Percentiles rank a stretch among this genome's conserved stretches.
Evolutionary conservation across 2,113 vertebrate species (phyloP).

Genomic region (Apeltes quadracus): DNA sequence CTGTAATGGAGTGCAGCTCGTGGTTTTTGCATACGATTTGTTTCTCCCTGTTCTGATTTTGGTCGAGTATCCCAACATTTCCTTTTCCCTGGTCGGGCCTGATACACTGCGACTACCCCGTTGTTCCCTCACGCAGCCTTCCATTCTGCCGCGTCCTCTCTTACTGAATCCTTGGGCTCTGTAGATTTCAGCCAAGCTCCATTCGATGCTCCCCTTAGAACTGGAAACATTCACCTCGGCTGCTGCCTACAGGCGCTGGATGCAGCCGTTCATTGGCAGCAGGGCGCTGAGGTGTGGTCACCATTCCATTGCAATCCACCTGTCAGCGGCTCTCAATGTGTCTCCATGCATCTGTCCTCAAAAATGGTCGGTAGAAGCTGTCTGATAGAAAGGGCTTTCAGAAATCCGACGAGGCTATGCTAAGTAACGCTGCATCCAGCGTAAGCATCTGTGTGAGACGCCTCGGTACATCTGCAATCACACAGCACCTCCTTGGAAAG

Average conservation of each 20-base stretch:
- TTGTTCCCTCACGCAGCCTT: background rate
- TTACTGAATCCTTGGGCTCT: no score
- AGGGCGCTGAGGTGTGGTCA: constrained; percentile 4
- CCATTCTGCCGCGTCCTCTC: background rate
- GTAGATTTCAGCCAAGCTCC: constrained; percentile 10
- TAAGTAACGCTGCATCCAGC: background rate
- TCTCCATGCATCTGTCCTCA: background rate
- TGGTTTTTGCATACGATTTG: constrained; percentile 25
- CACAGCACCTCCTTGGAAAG: background rate
- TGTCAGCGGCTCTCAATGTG: background rate
- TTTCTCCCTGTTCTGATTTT: constrained; percentile 29
- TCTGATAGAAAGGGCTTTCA: background rate
- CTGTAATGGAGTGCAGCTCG: constrained; percentile 31
- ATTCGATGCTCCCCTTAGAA: constrained; percentile 9
- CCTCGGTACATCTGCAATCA: background rate
- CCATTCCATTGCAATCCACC: background rate
- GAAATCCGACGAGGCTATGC: background rate
- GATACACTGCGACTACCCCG: constrained; percentile 34
- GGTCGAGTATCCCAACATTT: constrained; percentile 33
- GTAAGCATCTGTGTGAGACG: background rate
- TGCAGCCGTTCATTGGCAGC: constrained; percentile 24
- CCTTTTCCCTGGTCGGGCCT: constrained; percentile 42
- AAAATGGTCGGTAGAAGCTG: background rate
- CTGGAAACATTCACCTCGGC: constrained; percentile 17
- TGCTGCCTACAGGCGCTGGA: constrained; percentile 19